Percentiles rank a stretch among this genome's conserved stretches.
phyloP scores from a whole-genome alignment of 2,113 vertebrate genomes.

The Columba janthina region DNA sequence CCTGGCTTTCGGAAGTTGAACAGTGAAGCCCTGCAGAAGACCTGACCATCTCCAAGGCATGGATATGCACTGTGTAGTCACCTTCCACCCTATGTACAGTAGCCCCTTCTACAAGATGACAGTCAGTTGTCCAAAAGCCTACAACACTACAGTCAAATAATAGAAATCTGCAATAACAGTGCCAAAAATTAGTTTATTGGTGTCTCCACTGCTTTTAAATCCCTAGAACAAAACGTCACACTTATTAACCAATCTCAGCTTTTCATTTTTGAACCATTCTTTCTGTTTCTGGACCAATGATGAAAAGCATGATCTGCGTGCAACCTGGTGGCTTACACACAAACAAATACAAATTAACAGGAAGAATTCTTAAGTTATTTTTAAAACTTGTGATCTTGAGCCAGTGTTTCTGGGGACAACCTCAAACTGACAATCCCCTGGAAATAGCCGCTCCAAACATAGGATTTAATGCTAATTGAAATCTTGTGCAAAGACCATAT shows the following conservation, averaged over 20 bases:
- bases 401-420: slow-evolving; percentile 24
- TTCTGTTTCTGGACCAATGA: not conserved
- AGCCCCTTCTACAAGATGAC: not conserved
- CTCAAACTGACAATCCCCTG: not conserved
- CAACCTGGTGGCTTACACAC: not conserved
- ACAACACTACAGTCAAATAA: not conserved
- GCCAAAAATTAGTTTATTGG: not conserved
- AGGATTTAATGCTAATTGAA: not conserved
- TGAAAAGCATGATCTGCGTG: not conserved
- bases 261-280: not conserved
- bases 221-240: not conserved
- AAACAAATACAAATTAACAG: slow-evolving; percentile 33
- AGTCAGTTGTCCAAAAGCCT: not conserved
- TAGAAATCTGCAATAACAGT: not conserved
- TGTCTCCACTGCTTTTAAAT: not conserved
- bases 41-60: not conserved
- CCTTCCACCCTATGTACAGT: not conserved
- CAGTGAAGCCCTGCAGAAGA: not conserved
- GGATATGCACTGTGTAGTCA: not conserved
- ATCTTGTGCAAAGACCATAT: slow-evolving; percentile 5
- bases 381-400: slow-evolving; percentile 53
- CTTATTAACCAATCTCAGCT: not conserved
- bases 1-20: not conserved
- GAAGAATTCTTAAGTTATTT: not conserved
- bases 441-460: not conserved